These are phyloP conservation scores for Ceuthmochares aereus DNA, from an alignment of 2,113 vertebrate genomes.

Conservation along the genomic window DNA sequence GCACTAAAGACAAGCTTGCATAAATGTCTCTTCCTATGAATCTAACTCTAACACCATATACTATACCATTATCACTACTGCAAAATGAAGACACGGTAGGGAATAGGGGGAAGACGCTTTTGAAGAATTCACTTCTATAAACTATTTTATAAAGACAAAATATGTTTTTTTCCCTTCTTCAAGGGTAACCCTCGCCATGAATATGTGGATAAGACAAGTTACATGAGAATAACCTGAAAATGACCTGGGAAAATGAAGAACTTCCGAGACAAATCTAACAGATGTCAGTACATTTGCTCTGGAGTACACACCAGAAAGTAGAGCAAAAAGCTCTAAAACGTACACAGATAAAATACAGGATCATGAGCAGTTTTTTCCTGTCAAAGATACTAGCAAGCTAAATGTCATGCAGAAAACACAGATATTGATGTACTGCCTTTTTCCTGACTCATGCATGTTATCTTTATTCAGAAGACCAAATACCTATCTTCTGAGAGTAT, in stretches of 20 bases:
- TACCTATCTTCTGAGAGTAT: neutral
- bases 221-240: neutral
- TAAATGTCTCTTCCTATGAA: neutral
- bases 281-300: neutral
- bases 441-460: neutral
- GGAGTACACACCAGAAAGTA: neutral
- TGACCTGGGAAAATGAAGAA: neutral
- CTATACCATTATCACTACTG: neutral
- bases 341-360: neutral
- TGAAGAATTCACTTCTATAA: neutral
- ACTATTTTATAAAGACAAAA: neutral
- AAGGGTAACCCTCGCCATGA: neutral
- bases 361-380: neutral
- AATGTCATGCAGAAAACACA: neutral
- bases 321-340: neutral
- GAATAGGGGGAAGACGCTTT: too few relatives aligned
- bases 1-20: neutral
- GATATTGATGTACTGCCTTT: neutral
- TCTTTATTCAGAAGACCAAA: neutral
- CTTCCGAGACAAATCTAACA: neutral
- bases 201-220: neutral
- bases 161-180: neutral
- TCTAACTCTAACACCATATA: neutral
- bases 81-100: neutral
- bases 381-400: neutral